These are phyloP conservation scores for Brotula barbata DNA, from an alignment of 2,797 vertebrate genomes.

Conservation along the genomic window DNA sequence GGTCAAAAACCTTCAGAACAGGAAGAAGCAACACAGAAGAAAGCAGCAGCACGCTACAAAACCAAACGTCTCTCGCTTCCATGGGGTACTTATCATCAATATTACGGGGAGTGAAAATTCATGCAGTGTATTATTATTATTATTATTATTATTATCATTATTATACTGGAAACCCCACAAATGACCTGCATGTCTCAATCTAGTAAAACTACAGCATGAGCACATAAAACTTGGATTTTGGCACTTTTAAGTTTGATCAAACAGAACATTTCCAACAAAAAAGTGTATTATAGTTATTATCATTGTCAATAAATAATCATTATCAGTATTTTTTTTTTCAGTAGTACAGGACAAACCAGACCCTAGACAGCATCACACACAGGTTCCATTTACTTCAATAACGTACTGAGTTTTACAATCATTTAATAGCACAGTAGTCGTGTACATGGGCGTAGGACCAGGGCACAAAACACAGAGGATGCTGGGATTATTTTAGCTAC, in stretches of 20 bases:
- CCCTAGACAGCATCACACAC: constrained; percentile 78
- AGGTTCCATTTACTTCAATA: constrained; percentile 75
- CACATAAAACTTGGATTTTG: constrained; percentile 42
- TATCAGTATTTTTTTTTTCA: constrained; percentile 48
- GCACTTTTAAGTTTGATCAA: constrained; percentile 51
- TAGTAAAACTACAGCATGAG: constrained; percentile 51
- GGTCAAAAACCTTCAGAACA: constrained; percentile 65
- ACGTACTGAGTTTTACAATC: constrained; percentile 77
- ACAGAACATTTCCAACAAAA: constrained; percentile 66
- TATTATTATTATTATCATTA: no score
- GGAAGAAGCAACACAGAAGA: constrained; percentile 55
- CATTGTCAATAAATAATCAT: constrained; percentile 54
- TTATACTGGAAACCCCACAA: constrained; percentile 47
- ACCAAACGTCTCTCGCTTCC: constrained; percentile 42
- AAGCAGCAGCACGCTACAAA: constrained; percentile 60
- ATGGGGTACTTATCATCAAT: constrained; percentile 27
- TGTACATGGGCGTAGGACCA: constrained; percentile 60
- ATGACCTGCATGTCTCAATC: constrained; percentile 27
- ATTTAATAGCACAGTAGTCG: constrained; percentile 71
- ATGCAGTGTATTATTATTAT: constrained; percentile 66
- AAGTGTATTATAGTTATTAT: constrained; percentile 56
- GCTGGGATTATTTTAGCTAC: constrained; percentile 68
- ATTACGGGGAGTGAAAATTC: constrained; percentile 44
- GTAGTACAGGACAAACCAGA: constrained; percentile 78
- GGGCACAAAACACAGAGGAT: constrained; percentile 74